Base-by-base conservation (phyloP, 2,797 vertebrate species). In the Spea hammondii region DNA sequence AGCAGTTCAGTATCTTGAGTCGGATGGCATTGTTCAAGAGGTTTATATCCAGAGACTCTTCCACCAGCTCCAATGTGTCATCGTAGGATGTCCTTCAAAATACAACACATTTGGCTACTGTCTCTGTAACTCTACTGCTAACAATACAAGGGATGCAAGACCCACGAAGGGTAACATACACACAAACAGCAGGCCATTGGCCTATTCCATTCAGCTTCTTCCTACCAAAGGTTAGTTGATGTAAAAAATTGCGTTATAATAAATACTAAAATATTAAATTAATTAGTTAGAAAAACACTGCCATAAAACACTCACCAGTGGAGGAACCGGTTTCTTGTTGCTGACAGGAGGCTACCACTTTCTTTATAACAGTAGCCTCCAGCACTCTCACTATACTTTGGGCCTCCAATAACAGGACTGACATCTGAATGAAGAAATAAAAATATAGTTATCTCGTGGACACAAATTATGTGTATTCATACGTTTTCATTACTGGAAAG, bases 301-400 rank as follows among this genome's bases (percentile, higher is more conserved):
- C 4, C 0, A 4, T 1, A 6, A 2, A 11, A 14, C 2, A 76
- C 95, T 94, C 83, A 97, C 96, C 96, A 98, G 81, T 95, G 92
- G 72, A 97, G 93, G 88, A 96, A 96, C 69, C 96, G 89, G 88
- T 96, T 97, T 84, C 96, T 95, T 73, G 94, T 93, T 84, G 93
- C 87, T 0, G 95, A 92, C 1, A 91, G 85, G 47, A 96, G 86
- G 76, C 91, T 95, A 12, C 91, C 93, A 11, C 95, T 95, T 72
- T 95, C 95, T 72, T 90, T 89, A 51, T 96, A 98, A 70, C 92
- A 93, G 75, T 94, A 96, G 0, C 94, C 96, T 2, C 96, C 96
- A 0, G 94, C 95, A 12, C 92, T 92, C 84, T 96, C 95, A 0
- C 89, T 84, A 67, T 93, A 93, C 71, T 94, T 95, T 12, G 86